phyloP scores from a whole-genome alignment of 2,888 invertebrate genomes.

The Apamea anceps region DNA sequence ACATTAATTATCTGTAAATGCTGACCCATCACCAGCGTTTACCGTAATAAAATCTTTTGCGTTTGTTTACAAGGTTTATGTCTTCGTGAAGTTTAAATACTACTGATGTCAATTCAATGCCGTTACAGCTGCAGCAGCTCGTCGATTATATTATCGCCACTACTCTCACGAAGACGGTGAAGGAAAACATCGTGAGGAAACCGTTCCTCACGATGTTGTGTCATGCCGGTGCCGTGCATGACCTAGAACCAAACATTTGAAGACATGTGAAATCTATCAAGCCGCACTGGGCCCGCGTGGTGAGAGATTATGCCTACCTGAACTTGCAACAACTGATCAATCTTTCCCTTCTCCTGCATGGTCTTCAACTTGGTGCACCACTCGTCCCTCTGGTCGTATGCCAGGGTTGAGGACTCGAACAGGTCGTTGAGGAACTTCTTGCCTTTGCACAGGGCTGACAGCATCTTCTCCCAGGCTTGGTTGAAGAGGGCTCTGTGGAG shows the following conservation, averaged over 20 bases:
- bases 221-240: too few species aligned
- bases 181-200: too few species aligned
- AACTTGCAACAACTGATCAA: constrained; percentile 92
- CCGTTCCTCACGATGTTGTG: too few species aligned
- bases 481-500: constrained; percentile 92
- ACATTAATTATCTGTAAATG: neutral
- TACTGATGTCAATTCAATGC: neutral
- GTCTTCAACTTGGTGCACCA: constrained; percentile 92
- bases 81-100: neutral
- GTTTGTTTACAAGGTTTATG: neutral
- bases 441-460: constrained; percentile 86
- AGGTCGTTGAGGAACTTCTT: constrained; percentile 94
- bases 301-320: constrained; percentile 79
- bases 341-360: constrained; percentile 92
- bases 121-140: neutral
- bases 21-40: neutral
- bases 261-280: too few species aligned
- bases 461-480: constrained; percentile 92
- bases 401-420: constrained; percentile 94
- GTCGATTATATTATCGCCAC: neutral
- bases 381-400: constrained; percentile 94
- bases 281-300: neutral
- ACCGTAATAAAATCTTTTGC: neutral
- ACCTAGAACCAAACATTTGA: too few species aligned
- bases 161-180: neutral